Evolutionary conservation across 2,888 invertebrate genomes (phyloP), one percentile per base, ranked within the genome.

Genomic region (Chrysotoxum bicinctum): DNA sequence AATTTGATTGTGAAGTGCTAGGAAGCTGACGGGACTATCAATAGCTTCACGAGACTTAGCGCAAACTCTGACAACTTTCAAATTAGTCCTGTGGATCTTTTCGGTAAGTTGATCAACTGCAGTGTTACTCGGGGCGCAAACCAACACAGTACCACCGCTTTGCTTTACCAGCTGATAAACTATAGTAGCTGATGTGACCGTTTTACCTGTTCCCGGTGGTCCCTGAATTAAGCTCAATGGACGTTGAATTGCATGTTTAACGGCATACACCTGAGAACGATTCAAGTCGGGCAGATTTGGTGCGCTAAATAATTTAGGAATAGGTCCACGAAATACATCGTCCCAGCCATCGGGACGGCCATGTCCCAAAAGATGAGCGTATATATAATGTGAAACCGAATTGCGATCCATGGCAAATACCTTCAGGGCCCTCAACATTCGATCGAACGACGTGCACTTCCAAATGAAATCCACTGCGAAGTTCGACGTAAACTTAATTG

Each of bases 41-140:
- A 99, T 98, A 0, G 99, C 98, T 91, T 99, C 99, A 35, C 99
- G 94, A 0, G 98, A 98, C 92, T 99, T 99, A 35, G 99, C 99
- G 92, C 99, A 99, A 10, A 99, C 94, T 0, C 99, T 94, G 3
- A 99, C 98, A 5, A 93, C 93, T 92, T 98, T 99, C 48, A 99
- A 93, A 60, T 99, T 99, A 7, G 99, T 99, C 88, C 96, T 95
- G 92, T 99, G 99, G 73, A 99, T 99, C 92, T 99, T 99, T 92
- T 99, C 99, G 0, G 99, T 99, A 19, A 99, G 93, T 90, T 99
- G 99, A 92, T 99, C 99, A 0, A 99, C 99, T 26, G 99, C 99
- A 1, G 99, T 99, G 92, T 99, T 99, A 82, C 98, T 98, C 0
- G 99, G 99, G 0, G 99, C 99, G 91, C 99, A 99, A 0, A 99